Percentiles rank a stretch among this genome's conserved stretches.
Evolutionary conservation across 2,797 vertebrate species (phyloP).

Genomic region (Danio choprae): DNA sequence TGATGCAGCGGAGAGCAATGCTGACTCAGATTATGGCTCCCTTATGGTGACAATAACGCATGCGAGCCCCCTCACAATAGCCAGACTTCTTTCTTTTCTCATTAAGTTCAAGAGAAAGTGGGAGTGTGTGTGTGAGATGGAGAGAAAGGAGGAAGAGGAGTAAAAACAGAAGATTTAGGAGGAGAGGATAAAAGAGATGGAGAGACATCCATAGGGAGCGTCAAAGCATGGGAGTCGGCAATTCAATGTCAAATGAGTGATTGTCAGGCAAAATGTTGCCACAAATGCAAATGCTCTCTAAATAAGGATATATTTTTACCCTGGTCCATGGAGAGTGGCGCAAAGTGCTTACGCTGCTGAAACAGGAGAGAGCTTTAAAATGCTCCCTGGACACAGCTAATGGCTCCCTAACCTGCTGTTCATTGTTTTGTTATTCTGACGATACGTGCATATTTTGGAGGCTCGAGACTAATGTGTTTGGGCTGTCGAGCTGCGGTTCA

Average conservation of each 20-base stretch:
- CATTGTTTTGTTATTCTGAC: slow-evolving; percentile 56
- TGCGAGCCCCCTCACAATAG: slow-evolving; percentile 37
- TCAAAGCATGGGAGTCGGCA: background rate
- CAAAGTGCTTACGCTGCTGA: slow-evolving; percentile 58
- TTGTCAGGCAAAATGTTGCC: slow-evolving; percentile 49
- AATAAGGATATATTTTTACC: slow-evolving; percentile 52
- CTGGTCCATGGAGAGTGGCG: slow-evolving; percentile 38
- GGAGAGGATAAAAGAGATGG: slow-evolving; percentile 2
- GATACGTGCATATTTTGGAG: slow-evolving; percentile 51
- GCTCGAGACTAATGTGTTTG: slow-evolving; percentile 48
- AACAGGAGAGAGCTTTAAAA: slow-evolving; percentile 57
- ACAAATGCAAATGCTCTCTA: slow-evolving; percentile 44
- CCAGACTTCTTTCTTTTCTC: slow-evolving; percentile 31
- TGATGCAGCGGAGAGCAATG: slow-evolving; percentile 41
- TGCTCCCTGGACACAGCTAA: slow-evolving; percentile 60
- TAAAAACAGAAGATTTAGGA: background rate
- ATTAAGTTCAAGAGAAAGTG: slow-evolving; percentile 36
- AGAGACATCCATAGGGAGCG: background rate
- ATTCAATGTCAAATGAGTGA: slow-evolving; percentile 49
- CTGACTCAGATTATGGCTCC: slow-evolving; percentile 53
- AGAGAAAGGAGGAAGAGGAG: slow-evolving; percentile 17
- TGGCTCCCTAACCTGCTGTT: slow-evolving; percentile 62
- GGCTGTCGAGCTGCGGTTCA: slow-evolving; percentile 49
- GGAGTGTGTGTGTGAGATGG: slow-evolving; percentile 24
- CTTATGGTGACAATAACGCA: slow-evolving; percentile 41